phyloP scores from a whole-genome alignment of 2,888 invertebrate species.

The Lobophora halterata region DNA sequence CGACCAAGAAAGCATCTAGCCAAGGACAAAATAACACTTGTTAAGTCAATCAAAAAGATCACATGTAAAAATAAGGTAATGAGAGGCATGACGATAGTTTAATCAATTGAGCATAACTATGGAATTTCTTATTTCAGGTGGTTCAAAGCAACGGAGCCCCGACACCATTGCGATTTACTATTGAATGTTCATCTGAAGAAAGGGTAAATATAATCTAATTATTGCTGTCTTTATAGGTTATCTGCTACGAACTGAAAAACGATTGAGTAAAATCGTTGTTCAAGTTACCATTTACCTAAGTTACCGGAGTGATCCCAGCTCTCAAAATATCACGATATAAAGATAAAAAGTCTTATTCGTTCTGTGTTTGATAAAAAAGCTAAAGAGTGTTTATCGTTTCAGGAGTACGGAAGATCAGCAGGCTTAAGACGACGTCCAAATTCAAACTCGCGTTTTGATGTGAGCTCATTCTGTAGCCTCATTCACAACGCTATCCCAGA shows the following conservation, averaged over 20 bases:
- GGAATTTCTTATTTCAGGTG: conserved; percentile 40
- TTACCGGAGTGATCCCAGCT: too few relatives aligned
- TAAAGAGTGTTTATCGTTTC: conserved; percentile 18
- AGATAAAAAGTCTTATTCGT: too few relatives aligned
- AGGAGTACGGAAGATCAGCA: conserved; percentile 30
- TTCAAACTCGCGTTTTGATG: conserved; percentile 39
- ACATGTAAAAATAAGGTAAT: too few relatives aligned
- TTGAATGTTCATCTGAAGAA: conserved; percentile 60
- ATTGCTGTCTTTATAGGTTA: neutral
- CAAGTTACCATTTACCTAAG: too few relatives aligned
- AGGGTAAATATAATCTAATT: conserved; percentile 43
- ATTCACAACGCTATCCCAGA: conserved; percentile 65
- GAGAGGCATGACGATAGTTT: too few relatives aligned
- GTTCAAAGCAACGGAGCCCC: conserved; percentile 39
- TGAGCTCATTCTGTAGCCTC: conserved; percentile 60
- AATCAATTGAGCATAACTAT: too few relatives aligned
- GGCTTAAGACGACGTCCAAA: conserved; percentile 22
- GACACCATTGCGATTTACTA: conserved; percentile 58
- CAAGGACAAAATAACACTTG: too few relatives aligned
- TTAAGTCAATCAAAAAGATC: too few relatives aligned
- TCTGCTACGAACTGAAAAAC: neutral
- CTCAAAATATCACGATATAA: too few relatives aligned
- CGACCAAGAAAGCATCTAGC: too few relatives aligned
- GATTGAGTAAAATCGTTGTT: too few relatives aligned
- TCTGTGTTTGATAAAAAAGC: too few relatives aligned